Evolutionary conservation across 2,113 vertebrate genomes (phyloP).

Genomic region (Upupa epops): DNA sequence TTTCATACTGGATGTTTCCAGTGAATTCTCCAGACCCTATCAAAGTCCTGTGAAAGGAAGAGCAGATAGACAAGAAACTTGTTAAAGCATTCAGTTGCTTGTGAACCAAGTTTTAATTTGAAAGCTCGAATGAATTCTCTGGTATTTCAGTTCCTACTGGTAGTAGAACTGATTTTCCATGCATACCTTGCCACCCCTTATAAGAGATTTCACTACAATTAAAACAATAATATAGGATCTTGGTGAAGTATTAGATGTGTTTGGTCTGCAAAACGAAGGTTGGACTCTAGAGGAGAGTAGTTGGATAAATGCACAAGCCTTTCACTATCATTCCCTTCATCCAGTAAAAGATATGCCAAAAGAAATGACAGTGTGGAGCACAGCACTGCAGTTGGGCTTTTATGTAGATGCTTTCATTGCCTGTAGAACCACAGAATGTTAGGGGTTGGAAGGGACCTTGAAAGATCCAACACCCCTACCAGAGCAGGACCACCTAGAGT

Average conservation of each 20-base stretch:
- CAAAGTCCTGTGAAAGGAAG: slow-evolving; percentile 26
- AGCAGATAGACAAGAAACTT: slow-evolving; percentile 21
- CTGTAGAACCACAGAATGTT: neutral
- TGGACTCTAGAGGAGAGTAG: slow-evolving; percentile 60
- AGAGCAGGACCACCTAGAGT: no score
- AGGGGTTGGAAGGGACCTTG: no score
- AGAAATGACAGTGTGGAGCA: slow-evolving; percentile 13
- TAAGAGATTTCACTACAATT: slow-evolving; percentile 48
- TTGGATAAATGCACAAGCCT: slow-evolving; percentile 43
- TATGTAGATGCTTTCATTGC: slow-evolving; percentile 22
- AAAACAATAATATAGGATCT: slow-evolving; percentile 59
- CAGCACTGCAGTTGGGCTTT: neutral
- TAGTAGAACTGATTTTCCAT: slow-evolving; percentile 26
- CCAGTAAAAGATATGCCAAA: slow-evolving; percentile 39
- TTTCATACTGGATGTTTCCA: slow-evolving; percentile 4
- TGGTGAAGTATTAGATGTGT: slow-evolving; percentile 59
- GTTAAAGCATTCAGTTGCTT: slow-evolving; percentile 20
- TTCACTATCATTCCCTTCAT: slow-evolving; percentile 41
- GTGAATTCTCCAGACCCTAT: slow-evolving; percentile 17
- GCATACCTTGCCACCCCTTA: slow-evolving; percentile 31
- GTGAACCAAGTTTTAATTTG: slow-evolving; percentile 30
- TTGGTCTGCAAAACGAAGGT: slow-evolving; percentile 53
- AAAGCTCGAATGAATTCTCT: slow-evolving; percentile 24
- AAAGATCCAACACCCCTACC: no score
- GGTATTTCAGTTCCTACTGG: slow-evolving; percentile 25